Conservation (phyloP, 2,113 vertebrate species). For the Numenius arquata region DNA sequence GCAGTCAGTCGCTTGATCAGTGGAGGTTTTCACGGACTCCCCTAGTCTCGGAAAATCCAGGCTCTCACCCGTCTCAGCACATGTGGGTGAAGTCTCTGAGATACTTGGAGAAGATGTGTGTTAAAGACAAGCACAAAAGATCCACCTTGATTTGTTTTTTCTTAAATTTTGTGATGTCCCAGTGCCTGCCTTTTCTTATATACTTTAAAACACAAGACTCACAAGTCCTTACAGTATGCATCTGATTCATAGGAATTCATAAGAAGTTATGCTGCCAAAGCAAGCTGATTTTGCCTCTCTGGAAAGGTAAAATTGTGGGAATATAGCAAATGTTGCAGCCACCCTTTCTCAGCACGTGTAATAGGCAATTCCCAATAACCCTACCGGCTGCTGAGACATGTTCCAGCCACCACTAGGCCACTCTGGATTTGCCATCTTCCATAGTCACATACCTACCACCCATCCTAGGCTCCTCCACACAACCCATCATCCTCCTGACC, state of each 20-base stretch:
- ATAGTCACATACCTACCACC: neutral
- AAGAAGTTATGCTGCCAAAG: neutral
- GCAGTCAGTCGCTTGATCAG: conserved; percentile 71
- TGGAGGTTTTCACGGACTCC: conserved; percentile 71
- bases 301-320: neutral
- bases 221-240: neutral
- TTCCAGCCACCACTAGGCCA: neutral
- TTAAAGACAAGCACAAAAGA: conserved; percentile 37
- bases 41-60: conserved; percentile 57
- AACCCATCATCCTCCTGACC: neutral
- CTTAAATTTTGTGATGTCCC: neutral
- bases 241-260: neutral
- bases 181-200: neutral
- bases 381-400: neutral
- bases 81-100: conserved; percentile 74
- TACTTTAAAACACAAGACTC: neutral
- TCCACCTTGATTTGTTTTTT: neutral
- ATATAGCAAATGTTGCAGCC: neutral
- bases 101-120: conserved; percentile 77
- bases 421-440: neutral
- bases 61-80: conserved; percentile 57
- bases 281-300: neutral
- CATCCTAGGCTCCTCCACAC: neutral
- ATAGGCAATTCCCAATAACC: neutral
- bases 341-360: neutral